Percentiles rank a stretch among this genome's conserved stretches.
These are phyloP conservation scores for Caenorhabditis auriculariae DNA, from an alignment of 2,888 invertebrate species.

Conservation along the genomic window DNA sequence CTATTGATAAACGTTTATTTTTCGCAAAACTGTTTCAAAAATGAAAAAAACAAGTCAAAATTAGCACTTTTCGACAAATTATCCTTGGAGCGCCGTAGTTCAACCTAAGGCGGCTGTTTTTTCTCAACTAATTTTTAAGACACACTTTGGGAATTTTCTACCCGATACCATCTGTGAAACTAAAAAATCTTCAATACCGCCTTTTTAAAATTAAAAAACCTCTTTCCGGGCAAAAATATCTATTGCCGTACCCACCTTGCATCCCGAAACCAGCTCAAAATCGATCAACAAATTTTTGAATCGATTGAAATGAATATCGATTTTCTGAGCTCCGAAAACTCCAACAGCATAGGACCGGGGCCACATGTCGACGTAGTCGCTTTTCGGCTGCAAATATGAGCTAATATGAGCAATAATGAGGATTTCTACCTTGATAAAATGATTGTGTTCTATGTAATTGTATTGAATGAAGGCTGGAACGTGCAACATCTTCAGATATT, in stretches of 20 bases:
- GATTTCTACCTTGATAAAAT: slow-evolving; percentile 33
- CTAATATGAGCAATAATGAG: neutral
- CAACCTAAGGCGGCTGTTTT: too few relatives aligned
- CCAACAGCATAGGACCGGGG: slow-evolving; percentile 82
- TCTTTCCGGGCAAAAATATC: too few relatives aligned
- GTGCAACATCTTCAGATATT: slow-evolving; percentile 34
- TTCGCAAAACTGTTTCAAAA: too few relatives aligned
- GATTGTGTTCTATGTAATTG: slow-evolving; percentile 59
- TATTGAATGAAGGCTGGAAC: slow-evolving; percentile 53
- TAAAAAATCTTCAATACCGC: too few relatives aligned
- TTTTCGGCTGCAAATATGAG: slow-evolving; percentile 10
- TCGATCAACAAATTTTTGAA: slow-evolving; percentile 77
- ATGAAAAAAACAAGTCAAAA: too few relatives aligned
- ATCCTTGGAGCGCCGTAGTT: too few relatives aligned
- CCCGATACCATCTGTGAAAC: too few relatives aligned
- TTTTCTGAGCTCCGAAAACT: slow-evolving; percentile 84
- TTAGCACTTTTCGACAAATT: too few relatives aligned
- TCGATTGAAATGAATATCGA: slow-evolving; percentile 84
- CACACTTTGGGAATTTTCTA: too few relatives aligned
- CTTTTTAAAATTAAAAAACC: too few relatives aligned
- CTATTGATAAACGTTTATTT: too few relatives aligned
- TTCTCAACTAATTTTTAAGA: too few relatives aligned
- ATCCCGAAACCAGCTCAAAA: slow-evolving; percentile 84
- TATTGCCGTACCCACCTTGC: slow-evolving; percentile 17
- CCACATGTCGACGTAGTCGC: slow-evolving; percentile 62